Conservation (phyloP, 2,888 invertebrate genomes). For the Callimorpha dominula region DNA sequence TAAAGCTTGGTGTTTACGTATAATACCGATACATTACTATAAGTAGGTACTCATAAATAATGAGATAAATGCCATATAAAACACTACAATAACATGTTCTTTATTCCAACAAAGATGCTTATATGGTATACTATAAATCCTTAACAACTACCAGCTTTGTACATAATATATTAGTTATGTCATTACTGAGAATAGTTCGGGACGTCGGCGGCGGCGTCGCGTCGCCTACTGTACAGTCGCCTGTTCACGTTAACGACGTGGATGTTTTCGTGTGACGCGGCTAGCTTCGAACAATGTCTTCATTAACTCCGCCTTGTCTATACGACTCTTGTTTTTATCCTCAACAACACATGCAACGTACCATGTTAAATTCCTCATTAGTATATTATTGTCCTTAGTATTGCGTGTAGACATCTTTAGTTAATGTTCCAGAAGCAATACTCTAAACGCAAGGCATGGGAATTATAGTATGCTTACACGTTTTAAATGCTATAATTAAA, state of each 20-base stretch:
- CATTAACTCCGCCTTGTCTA: slow-evolving; percentile 2
- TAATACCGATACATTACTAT: not conserved
- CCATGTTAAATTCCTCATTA: slow-evolving; percentile 7
- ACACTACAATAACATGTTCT: not conserved
- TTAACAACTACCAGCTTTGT: not conserved
- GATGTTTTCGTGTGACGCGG: not conserved
- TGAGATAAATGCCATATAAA: not conserved
- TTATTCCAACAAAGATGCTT: slow-evolving; percentile 2
- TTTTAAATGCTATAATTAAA: not conserved
- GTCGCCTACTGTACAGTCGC: not conserved
- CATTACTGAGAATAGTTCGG: not conserved
- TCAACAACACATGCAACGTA: not conserved
- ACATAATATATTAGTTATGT: not conserved
- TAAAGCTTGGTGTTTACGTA: not conserved
- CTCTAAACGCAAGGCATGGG: not conserved
- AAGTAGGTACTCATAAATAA: not conserved
- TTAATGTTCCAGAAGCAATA: not conserved
- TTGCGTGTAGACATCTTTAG: not conserved
- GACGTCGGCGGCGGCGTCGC: not conserved
- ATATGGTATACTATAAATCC: not conserved
- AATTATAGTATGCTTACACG: not conserved
- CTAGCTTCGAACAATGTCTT: slow-evolving; percentile 4
- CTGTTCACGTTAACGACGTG: not conserved
- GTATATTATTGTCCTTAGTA: not conserved
- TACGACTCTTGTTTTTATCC: slow-evolving; percentile 1